Evolutionary conservation across 2,797 vertebrate genomes (phyloP), one percentile per base, ranked within the genome.

Genomic region (Simalia tracyae): DNA sequence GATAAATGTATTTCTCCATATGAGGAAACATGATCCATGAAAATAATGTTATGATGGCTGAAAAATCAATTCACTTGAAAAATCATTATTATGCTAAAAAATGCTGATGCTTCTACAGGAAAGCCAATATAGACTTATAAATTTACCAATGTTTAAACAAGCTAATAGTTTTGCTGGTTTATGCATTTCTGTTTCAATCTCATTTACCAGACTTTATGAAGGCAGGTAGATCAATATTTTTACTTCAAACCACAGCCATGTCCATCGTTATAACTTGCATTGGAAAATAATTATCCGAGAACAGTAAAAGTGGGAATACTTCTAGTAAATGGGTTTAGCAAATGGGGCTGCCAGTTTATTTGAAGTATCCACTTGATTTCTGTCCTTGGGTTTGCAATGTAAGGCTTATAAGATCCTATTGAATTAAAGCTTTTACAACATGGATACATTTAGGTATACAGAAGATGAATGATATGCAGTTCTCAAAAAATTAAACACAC

Each of bases 111-210:
- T 84, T 42, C 50, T 90, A 92, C 89, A 46, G 76, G 92, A 42
- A 42, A 93, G n/a, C 50, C 87, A 87, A 24, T 93, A 87, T 56
- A 11, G 84, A 28, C 72, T 89, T 64, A 93, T 5, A 92, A 89
- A 9, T 28, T n/a, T n/a, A 91, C 60, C 61, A 92, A 88, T 54
- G 72, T 50, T 57, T 92, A 94, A 94, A n/a, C 5, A 95, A 95
- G 28, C 2, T n/a, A 89, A n/a, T 24, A 86, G 81, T 89, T 1
- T 91, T 91, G 60, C 60, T 93, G 90, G 87, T 28, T 46, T 2
- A 92, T 92, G 91, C 72, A 92, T 81, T 95, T 36, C 14, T 94
- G 10, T 84, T 94, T 81, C 19, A 90, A 87, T 92, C 54, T 92
- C 60, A 88, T 90, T 92, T 87, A 88, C 36, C 57, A 88, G 56